Conservation (phyloP, 2,113 vertebrate genomes). For the Beaufortia kweichowensis region DNA sequence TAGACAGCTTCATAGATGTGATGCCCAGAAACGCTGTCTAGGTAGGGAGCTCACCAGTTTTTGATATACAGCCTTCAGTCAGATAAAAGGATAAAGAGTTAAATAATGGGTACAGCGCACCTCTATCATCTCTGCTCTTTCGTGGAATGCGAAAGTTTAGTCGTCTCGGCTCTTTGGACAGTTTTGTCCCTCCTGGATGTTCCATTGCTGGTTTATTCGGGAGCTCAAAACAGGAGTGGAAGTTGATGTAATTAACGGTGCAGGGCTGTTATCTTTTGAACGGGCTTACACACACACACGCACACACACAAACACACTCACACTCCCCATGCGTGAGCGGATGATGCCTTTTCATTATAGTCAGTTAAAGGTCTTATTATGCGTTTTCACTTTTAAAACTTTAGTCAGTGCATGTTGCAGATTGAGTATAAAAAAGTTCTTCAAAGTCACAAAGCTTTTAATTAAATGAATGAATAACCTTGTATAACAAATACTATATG, state of each 20-base stretch:
- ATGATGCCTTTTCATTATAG: neutral
- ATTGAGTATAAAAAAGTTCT: too few relatives aligned
- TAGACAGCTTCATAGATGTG: neutral
- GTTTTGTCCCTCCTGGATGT: constrained; percentile 35
- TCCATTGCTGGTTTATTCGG: constrained; percentile 17
- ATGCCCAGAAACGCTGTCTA: neutral
- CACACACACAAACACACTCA: constrained; percentile 2
- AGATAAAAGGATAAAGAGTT: neutral
- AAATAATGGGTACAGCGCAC: constrained; percentile 62
- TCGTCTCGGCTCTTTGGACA: constrained; percentile 73
- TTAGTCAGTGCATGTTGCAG: too few relatives aligned
- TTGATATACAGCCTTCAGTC: neutral
- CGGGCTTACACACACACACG: neutral
- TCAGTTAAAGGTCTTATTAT: too few relatives aligned
- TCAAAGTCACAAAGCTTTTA: too few relatives aligned
- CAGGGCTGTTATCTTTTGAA: neutral
- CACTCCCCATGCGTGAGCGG: neutral
- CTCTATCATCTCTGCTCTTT: constrained; percentile 93
- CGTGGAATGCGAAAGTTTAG: constrained; percentile 90
- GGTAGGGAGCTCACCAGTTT: neutral
- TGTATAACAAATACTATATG: too few relatives aligned
- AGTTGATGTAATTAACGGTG: neutral
- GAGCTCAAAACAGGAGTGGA: constrained; percentile 9
- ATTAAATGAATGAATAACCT: too few relatives aligned
- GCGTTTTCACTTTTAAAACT: too few relatives aligned